A percentile compares a stretch with the other conserved stretches of the same genome.
Evolutionary conservation across 2,797 vertebrate genomes (phyloP).

Genomic region (Pangasius macronema): DNA sequence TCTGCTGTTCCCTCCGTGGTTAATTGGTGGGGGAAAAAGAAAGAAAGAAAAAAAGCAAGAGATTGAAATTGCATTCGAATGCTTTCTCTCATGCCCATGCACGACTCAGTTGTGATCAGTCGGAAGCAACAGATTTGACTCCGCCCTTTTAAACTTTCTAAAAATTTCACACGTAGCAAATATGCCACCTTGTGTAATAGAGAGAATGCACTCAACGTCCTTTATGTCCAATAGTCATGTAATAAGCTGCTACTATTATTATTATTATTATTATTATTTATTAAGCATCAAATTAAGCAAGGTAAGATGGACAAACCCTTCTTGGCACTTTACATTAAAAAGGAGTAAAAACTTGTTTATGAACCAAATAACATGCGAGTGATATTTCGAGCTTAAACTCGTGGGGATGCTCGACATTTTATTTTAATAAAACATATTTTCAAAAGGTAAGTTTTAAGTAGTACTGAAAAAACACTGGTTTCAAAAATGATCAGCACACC

Average conservation of each 20-base stretch:
- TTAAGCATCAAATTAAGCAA: neutral
- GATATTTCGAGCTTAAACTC: neutral
- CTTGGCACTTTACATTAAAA: neutral
- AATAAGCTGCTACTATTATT: neutral
- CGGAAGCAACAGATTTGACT: neutral
- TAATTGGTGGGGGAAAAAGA: neutral
- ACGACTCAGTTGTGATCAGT: neutral
- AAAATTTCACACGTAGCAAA: neutral
- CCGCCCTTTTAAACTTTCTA: neutral
- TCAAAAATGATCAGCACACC: neutral
- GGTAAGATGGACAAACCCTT: neutral
- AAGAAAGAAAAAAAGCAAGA: neutral
- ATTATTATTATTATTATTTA: neutral
- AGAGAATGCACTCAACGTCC: too few species aligned
- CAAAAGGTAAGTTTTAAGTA: neutral
- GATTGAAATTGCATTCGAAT: neutral
- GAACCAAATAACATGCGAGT: neutral
- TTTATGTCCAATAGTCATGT: too few species aligned
- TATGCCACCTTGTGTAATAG: too few species aligned
- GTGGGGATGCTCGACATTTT: neutral
- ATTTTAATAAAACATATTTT: neutral
- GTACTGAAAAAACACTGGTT: neutral
- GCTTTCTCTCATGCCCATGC: neutral
- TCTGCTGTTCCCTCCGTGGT: neutral
- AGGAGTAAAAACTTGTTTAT: neutral